Base-by-base conservation (phyloP, 2,797 vertebrate genomes). In the Esox masquinongy region DNA sequence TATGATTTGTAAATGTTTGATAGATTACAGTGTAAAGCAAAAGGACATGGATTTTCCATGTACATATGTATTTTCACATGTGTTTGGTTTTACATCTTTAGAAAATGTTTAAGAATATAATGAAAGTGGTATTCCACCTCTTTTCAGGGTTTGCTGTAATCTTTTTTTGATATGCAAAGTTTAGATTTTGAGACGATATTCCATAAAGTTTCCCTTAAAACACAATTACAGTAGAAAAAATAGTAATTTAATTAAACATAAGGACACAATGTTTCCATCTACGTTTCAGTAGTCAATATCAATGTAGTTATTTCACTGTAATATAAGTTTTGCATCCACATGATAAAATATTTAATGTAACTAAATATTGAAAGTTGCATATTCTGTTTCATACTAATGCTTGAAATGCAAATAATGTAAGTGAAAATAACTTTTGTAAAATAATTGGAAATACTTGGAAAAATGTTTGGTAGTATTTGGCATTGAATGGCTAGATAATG, bases 31-130 rank as follows among this genome's bases (percentile, higher is more conserved):
- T 34, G n/a, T 43, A 72, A 16, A 31, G 39, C 68, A n/a, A 74
- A 74, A 36, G 15, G 63, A 86, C 82, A 85, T 85, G 85, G 84
- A 76, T 0, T 15, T 83, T 79, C 78, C 78, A 85, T 88, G 83
- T 91, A 84, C 76, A 89, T 92, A 85, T 90, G 85, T 91, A 87
- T 85, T 79, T 84, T 85, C 56, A 79, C 78, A 43, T 87, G 82
- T 88, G 80, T 72, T 74, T 84, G 49, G 82, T 77, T 89, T 83
- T 87, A 85, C 88, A 81, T 87, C 79, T 85, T 81, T 61, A 82
- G 63, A 86, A 81, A 26, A 72, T 72, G 83, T 87, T 90, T 72
- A 84, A 78, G 53, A 80, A 82, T 80, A 79, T 2, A 73, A 74
- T 51, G n/a, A 75, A 34, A 74, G 67, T 53, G 71, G 74, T 66